These are phyloP conservation scores for Arremon aurantiirostris DNA, from an alignment of 2,797 vertebrate genomes.

Conservation along the genomic window DNA sequence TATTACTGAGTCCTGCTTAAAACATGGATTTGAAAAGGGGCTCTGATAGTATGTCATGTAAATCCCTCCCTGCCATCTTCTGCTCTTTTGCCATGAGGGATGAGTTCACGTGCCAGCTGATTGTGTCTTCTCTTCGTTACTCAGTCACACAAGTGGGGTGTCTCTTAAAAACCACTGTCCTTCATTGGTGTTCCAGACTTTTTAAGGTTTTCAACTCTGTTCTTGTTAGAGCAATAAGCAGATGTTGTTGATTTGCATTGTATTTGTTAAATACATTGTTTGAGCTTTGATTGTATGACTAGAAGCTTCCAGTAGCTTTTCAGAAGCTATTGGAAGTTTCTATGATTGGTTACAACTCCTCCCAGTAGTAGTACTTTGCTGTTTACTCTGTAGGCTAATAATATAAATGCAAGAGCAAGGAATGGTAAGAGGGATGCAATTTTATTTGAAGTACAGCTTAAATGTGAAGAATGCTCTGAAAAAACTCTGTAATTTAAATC, in stretches of 20 bases:
- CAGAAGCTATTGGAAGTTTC: background rate
- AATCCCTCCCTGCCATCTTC: accelerated
- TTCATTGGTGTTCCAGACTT: background rate
- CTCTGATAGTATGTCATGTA: accelerated
- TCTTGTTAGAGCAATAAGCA: background rate
- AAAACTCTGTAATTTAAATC: background rate
- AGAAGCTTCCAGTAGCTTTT: background rate
- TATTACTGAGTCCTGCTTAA: background rate
- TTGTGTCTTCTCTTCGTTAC: background rate
- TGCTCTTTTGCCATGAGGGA: background rate
- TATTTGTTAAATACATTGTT: background rate
- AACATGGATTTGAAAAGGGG: background rate
- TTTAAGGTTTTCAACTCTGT: background rate
- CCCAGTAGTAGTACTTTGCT: background rate
- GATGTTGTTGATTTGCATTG: background rate
- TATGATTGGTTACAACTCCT: background rate
- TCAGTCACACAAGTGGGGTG: background rate
- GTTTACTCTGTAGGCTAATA: background rate
- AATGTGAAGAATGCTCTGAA: background rate
- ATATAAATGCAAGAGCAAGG: background rate
- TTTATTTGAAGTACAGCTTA: background rate
- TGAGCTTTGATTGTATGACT: background rate
- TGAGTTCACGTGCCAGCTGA: background rate
- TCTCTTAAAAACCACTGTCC: background rate
- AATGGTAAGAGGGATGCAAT: background rate